phyloP scores from a whole-genome alignment of 2,888 invertebrate genomes.

The Malthinus seriepunctatus region DNA sequence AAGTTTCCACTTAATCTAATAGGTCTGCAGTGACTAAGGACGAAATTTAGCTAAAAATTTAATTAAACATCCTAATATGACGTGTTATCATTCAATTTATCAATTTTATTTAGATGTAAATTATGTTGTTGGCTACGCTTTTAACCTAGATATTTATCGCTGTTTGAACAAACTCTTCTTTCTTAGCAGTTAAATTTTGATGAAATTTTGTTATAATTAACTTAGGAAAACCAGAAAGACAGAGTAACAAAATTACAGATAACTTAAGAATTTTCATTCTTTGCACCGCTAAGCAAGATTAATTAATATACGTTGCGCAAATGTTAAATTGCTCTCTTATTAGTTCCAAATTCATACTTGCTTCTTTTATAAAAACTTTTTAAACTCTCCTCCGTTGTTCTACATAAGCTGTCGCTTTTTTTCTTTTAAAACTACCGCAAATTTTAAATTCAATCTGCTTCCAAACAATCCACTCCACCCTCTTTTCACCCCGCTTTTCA shows the following conservation, averaged over 20 bases:
- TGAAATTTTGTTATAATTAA: conserved; percentile 9
- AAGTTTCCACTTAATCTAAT: conserved; percentile 29
- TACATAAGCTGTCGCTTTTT: too few species aligned
- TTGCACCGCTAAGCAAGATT: conserved; percentile 4
- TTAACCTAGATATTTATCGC: conserved; percentile 10
- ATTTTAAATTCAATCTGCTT: too few species aligned
- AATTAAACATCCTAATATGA: conserved; percentile 9
- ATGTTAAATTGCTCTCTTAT: conserved; percentile 1
- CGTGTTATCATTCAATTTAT: conserved; percentile 17
- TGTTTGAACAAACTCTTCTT: conserved; percentile 5
- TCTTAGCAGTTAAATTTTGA: not conserved
- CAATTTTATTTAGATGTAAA: conserved; percentile 19
- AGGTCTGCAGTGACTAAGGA: conserved; percentile 20
- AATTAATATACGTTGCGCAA: conserved; percentile 8
- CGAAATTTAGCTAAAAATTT: conserved; percentile 14
- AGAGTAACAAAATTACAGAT: not conserved
- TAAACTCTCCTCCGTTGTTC: too few species aligned
- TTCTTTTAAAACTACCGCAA: too few species aligned
- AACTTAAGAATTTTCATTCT: not conserved
- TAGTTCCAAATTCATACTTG: too few species aligned
- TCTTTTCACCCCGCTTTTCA: too few species aligned
- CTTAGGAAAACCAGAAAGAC: conserved; percentile 7
- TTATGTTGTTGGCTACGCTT: conserved; percentile 14
- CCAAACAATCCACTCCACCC: too few species aligned
- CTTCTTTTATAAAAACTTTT: too few species aligned